Percentiles rank a stretch among this genome's conserved stretches.
phyloP scores from a whole-genome alignment of 1,140 invertebrate species.

The Leptonema lineaticorne region DNA sequence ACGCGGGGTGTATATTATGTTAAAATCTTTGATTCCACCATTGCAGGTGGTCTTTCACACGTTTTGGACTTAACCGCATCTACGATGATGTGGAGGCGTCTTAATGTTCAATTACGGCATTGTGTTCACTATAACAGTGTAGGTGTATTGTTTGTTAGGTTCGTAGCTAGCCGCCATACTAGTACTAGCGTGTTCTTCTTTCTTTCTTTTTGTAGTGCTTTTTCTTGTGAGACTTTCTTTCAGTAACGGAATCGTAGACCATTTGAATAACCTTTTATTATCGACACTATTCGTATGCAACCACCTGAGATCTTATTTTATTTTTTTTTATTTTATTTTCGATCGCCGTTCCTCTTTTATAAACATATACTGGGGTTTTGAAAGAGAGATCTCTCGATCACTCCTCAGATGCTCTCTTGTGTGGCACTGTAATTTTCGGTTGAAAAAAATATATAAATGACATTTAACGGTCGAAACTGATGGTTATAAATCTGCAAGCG shows the following conservation, averaged over 20 bases:
- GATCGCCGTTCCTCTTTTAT: too few relatives aligned
- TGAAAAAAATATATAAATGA: background rate
- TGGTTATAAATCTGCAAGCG: conserved; percentile 7
- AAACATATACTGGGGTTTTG: too few relatives aligned
- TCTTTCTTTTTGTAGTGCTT: background rate
- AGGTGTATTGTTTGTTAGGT: background rate
- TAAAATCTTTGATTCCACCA: background rate
- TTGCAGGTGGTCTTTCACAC: conserved; percentile 9
- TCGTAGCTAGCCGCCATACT: too few relatives aligned
- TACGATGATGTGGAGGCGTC: background rate
- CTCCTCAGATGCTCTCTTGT: background rate
- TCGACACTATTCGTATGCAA: too few relatives aligned
- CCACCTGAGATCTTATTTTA: too few relatives aligned
- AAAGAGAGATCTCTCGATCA: background rate
- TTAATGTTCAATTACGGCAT: conserved; percentile 11
- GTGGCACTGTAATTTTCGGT: background rate
- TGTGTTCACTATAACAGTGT: background rate
- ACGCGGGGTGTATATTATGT: background rate
- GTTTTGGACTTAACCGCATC: background rate
- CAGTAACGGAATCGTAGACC: background rate
- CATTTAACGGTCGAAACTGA: background rate
- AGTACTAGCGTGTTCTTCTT: background rate
- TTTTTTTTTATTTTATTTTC: too few relatives aligned
- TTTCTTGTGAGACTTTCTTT: background rate
- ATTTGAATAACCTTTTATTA: conserved; percentile 3